Conservation (phyloP, 1,140 invertebrate species). For the Potamilus streckersoni region DNA sequence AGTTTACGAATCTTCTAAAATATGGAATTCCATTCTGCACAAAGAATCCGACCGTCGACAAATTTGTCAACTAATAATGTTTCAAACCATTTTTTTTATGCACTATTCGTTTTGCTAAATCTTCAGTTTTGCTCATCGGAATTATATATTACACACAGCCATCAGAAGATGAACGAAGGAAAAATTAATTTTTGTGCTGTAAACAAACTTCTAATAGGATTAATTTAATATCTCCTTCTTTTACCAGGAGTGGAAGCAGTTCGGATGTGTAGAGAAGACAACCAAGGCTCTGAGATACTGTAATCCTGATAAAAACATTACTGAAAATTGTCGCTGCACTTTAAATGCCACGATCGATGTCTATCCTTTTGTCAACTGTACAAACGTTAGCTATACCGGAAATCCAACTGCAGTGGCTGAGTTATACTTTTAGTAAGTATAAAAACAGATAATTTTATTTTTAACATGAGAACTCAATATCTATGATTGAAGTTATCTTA, state of each 20-base stretch:
- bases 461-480: too few species aligned
- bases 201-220: neutral
- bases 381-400: slow-evolving; percentile 2
- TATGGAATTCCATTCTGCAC: too few species aligned
- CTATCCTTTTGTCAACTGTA: slow-evolving; percentile 6
- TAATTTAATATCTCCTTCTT: neutral
- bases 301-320: slow-evolving; percentile 1
- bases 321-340: slow-evolving; percentile 1
- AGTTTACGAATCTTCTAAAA: too few species aligned
- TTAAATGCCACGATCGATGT: slow-evolving; percentile 1
- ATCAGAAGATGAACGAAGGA: too few species aligned
- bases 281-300: slow-evolving; percentile 12
- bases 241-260: slow-evolving; percentile 15
- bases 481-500: too few species aligned
- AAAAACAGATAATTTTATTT: too few species aligned
- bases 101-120: too few species aligned
- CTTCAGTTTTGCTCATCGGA: too few species aligned
- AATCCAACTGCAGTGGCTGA: slow-evolving; percentile 11
- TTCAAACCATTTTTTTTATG: too few species aligned
- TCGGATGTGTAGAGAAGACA: slow-evolving; percentile 16
- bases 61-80: too few species aligned
- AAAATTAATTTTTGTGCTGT: neutral
- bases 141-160: too few species aligned
- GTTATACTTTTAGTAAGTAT: slow-evolving; percentile 9
- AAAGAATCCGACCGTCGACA: too few species aligned